Conservation (phyloP, 2,888 invertebrate genomes). For the Plutella xylostella region DNA sequence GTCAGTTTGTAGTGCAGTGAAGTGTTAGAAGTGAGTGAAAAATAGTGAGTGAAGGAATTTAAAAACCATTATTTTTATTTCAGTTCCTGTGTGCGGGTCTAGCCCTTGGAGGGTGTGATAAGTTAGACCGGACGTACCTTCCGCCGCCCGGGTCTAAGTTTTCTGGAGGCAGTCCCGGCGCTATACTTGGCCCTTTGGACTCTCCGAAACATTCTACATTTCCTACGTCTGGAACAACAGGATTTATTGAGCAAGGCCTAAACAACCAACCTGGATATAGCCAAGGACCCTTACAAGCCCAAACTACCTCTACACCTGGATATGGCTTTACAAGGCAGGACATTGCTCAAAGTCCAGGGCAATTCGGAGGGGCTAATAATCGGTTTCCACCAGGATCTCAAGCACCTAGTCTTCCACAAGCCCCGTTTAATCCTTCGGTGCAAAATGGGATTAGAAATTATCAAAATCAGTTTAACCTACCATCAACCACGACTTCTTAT, state of each 20-base stretch:
- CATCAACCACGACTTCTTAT: conserved; percentile 31
- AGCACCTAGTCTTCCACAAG: background rate
- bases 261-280: too few species aligned
- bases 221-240: background rate
- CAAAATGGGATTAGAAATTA: conserved; percentile 13
- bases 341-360: too few species aligned
- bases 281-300: too few species aligned
- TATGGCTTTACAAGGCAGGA: too few species aligned
- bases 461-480: conserved; percentile 16
- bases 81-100: conserved; percentile 37
- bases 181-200: conserved; percentile 34
- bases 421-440: background rate
- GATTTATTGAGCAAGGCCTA: too few species aligned
- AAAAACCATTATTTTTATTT: conserved; percentile 19
- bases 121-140: conserved; percentile 42
- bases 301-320: too few species aligned
- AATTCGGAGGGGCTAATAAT: background rate
- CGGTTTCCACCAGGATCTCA: background rate
- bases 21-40: background rate
- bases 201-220: conserved; percentile 25
- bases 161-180: conserved; percentile 37
- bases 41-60: background rate
- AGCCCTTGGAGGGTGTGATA: conserved; percentile 33
- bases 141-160: conserved; percentile 44
- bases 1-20: conserved; percentile 21